These are phyloP conservation scores for Dryobotodes eremita DNA, from an alignment of 2,888 invertebrate species.

Conservation along the genomic window DNA sequence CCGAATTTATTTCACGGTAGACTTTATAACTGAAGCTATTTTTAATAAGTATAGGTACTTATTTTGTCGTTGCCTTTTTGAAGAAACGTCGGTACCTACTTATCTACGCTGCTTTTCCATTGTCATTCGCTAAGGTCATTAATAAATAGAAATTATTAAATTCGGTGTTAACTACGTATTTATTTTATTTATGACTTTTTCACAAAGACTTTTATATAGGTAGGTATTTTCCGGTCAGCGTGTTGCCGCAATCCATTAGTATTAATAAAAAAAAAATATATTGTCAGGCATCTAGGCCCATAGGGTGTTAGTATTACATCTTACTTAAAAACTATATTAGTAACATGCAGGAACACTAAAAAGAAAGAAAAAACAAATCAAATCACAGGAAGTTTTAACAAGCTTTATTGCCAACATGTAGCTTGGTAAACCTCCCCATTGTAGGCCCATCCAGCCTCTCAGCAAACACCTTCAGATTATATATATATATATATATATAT, in stretches of 20 bases:
- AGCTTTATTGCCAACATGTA: too few relatives aligned
- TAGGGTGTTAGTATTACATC: too few relatives aligned
- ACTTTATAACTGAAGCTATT: background rate
- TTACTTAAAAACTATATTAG: too few relatives aligned
- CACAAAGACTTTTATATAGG: constrained; percentile 11
- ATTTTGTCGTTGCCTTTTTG: background rate
- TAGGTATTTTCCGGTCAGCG: background rate
- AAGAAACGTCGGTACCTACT: background rate
- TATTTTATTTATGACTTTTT: constrained; percentile 26
- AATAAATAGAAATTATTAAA: constrained; percentile 6
- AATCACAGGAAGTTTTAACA: too few relatives aligned
- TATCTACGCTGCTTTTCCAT: background rate
- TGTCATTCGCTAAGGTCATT: background rate
- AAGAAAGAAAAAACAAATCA: too few relatives aligned
- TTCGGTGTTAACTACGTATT: background rate
- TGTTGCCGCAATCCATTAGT: constrained; percentile 15
- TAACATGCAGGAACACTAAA: too few relatives aligned
- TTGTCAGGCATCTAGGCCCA: too few relatives aligned
- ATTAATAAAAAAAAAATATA: too few relatives aligned
- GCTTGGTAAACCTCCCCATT: too few relatives aligned
- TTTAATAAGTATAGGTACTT: background rate
- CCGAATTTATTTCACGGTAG: background rate
- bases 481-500: too few relatives aligned
- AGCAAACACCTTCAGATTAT: too few relatives aligned
- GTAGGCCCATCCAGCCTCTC: too few relatives aligned